phyloP scores from a whole-genome alignment of 2,888 invertebrate species.

The Scrobipalpa costella region DNA sequence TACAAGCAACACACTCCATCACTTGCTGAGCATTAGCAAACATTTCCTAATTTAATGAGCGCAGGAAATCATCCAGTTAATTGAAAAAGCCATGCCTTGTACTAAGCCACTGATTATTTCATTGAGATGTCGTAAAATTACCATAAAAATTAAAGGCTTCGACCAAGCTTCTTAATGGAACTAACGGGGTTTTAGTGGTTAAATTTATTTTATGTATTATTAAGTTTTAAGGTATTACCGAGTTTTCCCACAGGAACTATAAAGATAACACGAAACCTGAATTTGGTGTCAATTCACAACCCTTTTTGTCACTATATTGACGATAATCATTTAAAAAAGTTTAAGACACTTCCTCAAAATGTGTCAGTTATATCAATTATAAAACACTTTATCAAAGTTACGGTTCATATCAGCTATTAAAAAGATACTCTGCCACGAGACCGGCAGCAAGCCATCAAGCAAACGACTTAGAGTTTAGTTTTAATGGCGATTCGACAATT shows the following conservation, averaged over 20 bases:
- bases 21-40: neutral
- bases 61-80: neutral
- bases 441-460: neutral
- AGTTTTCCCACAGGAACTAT: neutral
- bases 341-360: neutral
- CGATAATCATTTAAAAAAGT: neutral
- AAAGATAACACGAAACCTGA: neutral
- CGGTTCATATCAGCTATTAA: neutral
- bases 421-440: neutral
- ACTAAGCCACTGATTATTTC: neutral
- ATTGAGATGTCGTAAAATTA: neutral
- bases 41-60: neutral
- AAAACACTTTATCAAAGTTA: neutral
- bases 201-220: neutral
- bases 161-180: neutral
- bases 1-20: too few relatives aligned
- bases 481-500: slow-evolving; percentile 5
- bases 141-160: slow-evolving; percentile 3
- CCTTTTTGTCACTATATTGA: neutral
- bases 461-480: slow-evolving; percentile 3
- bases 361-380: neutral
- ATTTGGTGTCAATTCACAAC: neutral
- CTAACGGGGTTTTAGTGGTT: neutral
- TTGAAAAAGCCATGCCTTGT: neutral
- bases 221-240: neutral